Evolutionary conservation across 1,140 invertebrate genomes (phyloP).

Genomic region (Rhynchophorus ferrugineus): DNA sequence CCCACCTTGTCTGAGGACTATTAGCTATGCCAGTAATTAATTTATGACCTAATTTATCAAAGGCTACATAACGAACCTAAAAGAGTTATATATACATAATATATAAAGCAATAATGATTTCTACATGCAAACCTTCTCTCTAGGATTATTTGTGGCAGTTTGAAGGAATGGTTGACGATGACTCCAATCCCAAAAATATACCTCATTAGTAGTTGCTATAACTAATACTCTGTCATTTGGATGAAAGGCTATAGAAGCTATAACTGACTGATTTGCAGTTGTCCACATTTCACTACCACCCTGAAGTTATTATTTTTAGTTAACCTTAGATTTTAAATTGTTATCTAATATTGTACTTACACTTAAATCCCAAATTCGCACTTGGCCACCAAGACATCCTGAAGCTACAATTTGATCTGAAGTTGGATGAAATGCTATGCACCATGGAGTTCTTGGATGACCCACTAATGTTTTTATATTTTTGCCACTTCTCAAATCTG

Average conservation of each 20-base stretch:
- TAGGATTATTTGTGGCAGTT: conserved; percentile 57
- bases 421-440: conserved; percentile 81
- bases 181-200: conserved; percentile 89
- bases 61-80: conserved; percentile 66
- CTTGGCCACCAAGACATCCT: conserved; percentile 83
- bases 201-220: conserved; percentile 76
- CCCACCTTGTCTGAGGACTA: conserved; percentile 44
- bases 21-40: conserved; percentile 81
- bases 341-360: conserved; percentile 46
- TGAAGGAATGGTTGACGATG: conserved; percentile 66
- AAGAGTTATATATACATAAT: conserved; percentile 14
- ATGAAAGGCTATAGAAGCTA: conserved; percentile 82
- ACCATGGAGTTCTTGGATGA: conserved; percentile 88
- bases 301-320: conserved; percentile 40
- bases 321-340: background rate
- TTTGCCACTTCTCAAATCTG: conserved; percentile 70
- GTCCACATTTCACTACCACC: conserved; percentile 81
- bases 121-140: conserved; percentile 59
- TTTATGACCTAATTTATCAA: conserved; percentile 74
- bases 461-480: conserved; percentile 71
- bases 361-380: conserved; percentile 83
- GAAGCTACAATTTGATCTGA: conserved; percentile 78
- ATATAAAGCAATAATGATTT: too few relatives aligned
- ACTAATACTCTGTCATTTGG: conserved; percentile 73
- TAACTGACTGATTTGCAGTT: conserved; percentile 60